Conservation (phyloP, 2,888 invertebrate species). For the Atrina japonica region DNA sequence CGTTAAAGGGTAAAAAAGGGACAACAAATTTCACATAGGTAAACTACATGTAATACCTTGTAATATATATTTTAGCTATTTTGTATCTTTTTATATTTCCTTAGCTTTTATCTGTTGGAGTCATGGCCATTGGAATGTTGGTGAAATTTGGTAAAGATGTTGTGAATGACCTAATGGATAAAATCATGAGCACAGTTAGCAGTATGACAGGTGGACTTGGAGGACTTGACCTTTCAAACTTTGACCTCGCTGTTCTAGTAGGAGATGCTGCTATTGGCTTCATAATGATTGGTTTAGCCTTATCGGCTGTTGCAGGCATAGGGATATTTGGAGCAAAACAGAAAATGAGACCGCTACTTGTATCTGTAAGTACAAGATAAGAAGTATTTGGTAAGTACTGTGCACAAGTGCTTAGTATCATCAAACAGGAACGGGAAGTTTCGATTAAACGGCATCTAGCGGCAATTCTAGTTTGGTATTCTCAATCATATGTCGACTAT, state of each 20-base stretch:
- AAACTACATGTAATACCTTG: no score
- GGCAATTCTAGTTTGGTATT: no score
- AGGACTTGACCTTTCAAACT: slow-evolving; percentile 23
- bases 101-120: background rate
- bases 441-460: no score
- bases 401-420: no score
- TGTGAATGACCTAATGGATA: slow-evolving; percentile 2
- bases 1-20: no score
- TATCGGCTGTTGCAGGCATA: background rate
- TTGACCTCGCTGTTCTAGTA: slow-evolving; percentile 14
- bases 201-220: slow-evolving; percentile 8
- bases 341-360: slow-evolving; percentile 16
- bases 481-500: no score
- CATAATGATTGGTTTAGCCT: slow-evolving; percentile 6
- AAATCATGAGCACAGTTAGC: background rate
- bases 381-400: no score
- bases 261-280: slow-evolving; percentile 8
- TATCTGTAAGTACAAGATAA: slow-evolving; percentile 21
- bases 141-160: slow-evolving; percentile 14
- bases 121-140: slow-evolving; percentile 1
- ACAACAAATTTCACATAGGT: no score
- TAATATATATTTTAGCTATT: no score
- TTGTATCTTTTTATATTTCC: no score
- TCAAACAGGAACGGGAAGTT: no score
- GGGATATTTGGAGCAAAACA: slow-evolving; percentile 10